A percentile compares a stretch with the other conserved stretches of the same genome.
Conservation (phyloP, 2,888 invertebrate species). For the Conistra vaccinii region DNA sequence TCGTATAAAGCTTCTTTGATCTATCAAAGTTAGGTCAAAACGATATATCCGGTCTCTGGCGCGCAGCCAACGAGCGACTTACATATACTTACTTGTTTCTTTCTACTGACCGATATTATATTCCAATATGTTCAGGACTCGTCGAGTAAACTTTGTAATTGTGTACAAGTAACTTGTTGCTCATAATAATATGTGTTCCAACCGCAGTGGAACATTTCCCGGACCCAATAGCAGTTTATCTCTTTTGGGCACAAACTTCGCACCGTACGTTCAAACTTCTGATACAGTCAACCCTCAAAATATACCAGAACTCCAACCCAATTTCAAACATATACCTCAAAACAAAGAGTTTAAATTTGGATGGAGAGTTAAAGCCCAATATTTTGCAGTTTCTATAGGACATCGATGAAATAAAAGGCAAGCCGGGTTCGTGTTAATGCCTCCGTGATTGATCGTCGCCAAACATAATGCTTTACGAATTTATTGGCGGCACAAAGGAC, state of each 20-base stretch:
- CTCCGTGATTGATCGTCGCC: conserved; percentile 60
- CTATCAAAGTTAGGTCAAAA: conserved; percentile 13
- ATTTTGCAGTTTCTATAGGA: conserved; percentile 43
- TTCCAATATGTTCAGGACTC: conserved; percentile 24
- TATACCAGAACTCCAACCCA: background rate
- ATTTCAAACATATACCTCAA: conserved; percentile 13
- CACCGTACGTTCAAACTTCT: conserved; percentile 43
- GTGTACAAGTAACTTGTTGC: conserved; percentile 60
- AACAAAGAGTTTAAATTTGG: conserved; percentile 26
- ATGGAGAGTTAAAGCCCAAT: conserved; percentile 16
- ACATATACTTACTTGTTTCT: background rate
- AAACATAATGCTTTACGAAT: conserved; percentile 59
- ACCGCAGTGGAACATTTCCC: conserved; percentile 39
- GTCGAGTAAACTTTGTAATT: conserved; percentile 37
- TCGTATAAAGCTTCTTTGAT: conserved; percentile 8
- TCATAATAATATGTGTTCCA: conserved; percentile 38
- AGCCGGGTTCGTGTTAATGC: conserved; percentile 53
- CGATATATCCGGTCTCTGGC: conserved; percentile 28
- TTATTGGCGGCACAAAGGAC: conserved; percentile 52
- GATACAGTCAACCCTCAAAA: conserved; percentile 17
- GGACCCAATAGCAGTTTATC: conserved; percentile 46
- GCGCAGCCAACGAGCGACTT: conserved; percentile 6
- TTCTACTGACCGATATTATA: conserved; percentile 7
- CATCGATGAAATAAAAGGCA: conserved; percentile 60
- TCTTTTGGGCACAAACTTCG: conserved; percentile 50